Percentiles rank a stretch among this genome's conserved stretches.
These are phyloP conservation scores for Rhinopomastus cyanomelas DNA, from an alignment of 2,113 vertebrate species.

Conservation along the genomic window DNA sequence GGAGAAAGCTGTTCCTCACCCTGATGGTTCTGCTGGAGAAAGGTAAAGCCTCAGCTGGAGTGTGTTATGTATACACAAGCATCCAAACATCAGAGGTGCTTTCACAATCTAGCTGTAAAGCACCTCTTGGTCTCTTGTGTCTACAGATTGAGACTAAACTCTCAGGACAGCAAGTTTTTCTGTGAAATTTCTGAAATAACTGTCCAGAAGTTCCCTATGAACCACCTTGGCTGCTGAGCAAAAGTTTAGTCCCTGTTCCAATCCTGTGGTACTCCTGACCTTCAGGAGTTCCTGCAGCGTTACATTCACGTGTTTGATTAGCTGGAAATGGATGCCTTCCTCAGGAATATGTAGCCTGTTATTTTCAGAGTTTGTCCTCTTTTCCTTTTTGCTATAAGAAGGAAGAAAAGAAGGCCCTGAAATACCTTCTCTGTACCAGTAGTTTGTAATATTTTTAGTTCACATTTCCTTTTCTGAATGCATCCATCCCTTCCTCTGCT, in stretches of 20 bases:
- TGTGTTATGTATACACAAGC: not conserved
- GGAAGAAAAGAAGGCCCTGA: not conserved
- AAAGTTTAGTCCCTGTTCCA: not conserved
- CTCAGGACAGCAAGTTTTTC: not conserved
- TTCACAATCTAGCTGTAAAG: not conserved
- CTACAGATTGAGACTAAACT: not conserved
- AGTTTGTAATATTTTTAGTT: constrained; percentile 24
- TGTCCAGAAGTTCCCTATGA: not conserved
- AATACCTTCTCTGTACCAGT: not conserved
- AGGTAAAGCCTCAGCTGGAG: not conserved
- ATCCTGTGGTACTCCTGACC: not conserved
- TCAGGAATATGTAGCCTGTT: not conserved
- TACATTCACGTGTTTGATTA: not conserved
- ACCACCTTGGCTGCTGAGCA: not conserved
- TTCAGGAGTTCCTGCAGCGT: not conserved
- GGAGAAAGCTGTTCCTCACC: not conserved
- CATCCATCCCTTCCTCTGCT: not conserved
- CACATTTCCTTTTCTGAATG: not conserved
- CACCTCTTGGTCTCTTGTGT: not conserved
- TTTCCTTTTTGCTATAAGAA: constrained; percentile 36
- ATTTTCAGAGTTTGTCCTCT: constrained; percentile 1
- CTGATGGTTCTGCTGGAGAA: not conserved
- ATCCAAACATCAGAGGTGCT: not conserved
- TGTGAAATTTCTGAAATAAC: not conserved
- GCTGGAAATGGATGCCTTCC: not conserved